phyloP scores from a whole-genome alignment of 2,797 vertebrate species.

The Cynodonichthys magdalenae region DNA sequence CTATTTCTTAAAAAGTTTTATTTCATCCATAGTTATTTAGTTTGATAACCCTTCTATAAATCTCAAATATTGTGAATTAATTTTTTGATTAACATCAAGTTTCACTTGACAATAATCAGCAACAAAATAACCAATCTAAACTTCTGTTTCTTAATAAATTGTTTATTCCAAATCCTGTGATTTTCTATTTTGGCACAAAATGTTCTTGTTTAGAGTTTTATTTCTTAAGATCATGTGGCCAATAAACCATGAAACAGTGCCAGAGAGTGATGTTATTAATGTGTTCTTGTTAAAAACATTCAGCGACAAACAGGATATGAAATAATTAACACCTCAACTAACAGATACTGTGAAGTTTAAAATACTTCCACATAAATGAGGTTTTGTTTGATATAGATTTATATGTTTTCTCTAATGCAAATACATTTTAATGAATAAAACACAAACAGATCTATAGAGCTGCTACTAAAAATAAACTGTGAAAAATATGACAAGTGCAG shows the following conservation, averaged over 20 bases:
- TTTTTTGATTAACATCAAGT: too few relatives aligned
- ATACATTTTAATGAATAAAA: neutral
- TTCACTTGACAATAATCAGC: too few relatives aligned
- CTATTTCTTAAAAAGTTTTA: too few relatives aligned
- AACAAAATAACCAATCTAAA: neutral
- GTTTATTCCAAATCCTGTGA: neutral
- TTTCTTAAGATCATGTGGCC: slow-evolving; percentile 7
- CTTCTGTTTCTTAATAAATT: slow-evolving; percentile 1
- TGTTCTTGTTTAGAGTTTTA: neutral
- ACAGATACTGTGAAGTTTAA: neutral
- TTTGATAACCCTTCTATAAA: too few relatives aligned
- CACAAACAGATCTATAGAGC: too few relatives aligned
- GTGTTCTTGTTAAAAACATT: neutral
- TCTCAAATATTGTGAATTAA: too few relatives aligned
- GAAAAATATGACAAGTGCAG: too few relatives aligned
- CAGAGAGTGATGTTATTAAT: slow-evolving; percentile 8
- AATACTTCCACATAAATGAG: neutral
- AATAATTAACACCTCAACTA: slow-evolving; percentile 5
- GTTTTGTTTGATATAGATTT: neutral
- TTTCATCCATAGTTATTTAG: too few relatives aligned
- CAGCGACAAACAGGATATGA: slow-evolving; percentile 6
- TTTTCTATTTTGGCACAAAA: slow-evolving; percentile 2
- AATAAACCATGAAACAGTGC: slow-evolving; percentile 1
- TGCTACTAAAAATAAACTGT: too few relatives aligned
- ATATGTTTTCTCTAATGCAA: neutral